phyloP scores from a whole-genome alignment of 2,888 invertebrate species.

The Brassicogethes aeneus region DNA sequence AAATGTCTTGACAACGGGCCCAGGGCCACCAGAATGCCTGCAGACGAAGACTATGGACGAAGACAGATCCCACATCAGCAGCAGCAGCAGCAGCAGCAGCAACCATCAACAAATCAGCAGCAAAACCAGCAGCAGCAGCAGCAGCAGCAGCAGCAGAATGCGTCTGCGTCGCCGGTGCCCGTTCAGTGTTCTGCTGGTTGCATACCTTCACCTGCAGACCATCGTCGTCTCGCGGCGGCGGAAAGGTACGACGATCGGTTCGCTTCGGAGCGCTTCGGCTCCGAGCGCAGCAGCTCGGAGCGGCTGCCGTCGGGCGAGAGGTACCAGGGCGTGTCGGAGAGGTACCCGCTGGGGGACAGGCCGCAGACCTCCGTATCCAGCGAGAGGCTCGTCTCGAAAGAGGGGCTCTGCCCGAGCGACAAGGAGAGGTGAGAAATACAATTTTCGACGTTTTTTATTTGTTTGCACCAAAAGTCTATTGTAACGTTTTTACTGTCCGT shows the following conservation, averaged over 20 bases:
- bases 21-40: constrained; percentile 55
- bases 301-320: constrained; percentile 36
- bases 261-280: constrained; percentile 23
- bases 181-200: constrained; percentile 28
- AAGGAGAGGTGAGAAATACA: too few relatives aligned
- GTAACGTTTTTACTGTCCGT: too few relatives aligned
- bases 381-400: constrained; percentile 26
- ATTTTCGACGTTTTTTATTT: too few relatives aligned
- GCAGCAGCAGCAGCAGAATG: too few relatives aligned
- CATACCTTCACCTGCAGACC: constrained; percentile 24
- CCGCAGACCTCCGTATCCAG: constrained; percentile 43
- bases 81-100: constrained; percentile 15
- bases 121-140: too few relatives aligned
- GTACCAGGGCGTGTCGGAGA: constrained; percentile 36
- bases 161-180: constrained; percentile 15
- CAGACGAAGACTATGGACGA: constrained; percentile 39
- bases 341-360: constrained; percentile 39
- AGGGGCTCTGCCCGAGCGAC: constrained; percentile 21
- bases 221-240: constrained; percentile 13
- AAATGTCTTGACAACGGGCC: constrained; percentile 61
- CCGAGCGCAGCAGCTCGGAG: constrained; percentile 34
- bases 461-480: too few relatives aligned
- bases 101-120: too few relatives aligned
- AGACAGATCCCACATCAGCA: constrained; percentile 32
- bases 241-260: constrained; percentile 9